Conservation (phyloP, 1,140 invertebrate species). For the Diachasmimorpha longicaudata region DNA sequence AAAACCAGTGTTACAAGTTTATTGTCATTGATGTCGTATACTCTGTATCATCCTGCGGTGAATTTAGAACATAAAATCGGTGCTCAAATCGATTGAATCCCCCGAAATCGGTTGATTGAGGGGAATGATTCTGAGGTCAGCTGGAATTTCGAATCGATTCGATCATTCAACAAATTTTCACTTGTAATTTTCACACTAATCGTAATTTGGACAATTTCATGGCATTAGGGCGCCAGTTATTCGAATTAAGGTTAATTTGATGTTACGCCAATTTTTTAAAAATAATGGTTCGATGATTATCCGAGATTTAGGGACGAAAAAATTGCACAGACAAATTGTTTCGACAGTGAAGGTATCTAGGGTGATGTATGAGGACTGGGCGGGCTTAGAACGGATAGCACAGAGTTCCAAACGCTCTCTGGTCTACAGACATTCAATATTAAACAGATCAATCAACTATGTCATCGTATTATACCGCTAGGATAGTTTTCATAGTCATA, state of each 20-base stretch:
- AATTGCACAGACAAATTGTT: background rate
- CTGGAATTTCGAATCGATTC: background rate
- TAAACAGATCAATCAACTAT: constrained; percentile 65
- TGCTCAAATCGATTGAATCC: background rate
- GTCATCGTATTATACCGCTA: constrained; percentile 61
- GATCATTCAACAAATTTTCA: background rate
- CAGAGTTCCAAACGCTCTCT: constrained; percentile 64
- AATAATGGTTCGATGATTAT: background rate
- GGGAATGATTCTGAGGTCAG: background rate
- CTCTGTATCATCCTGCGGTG: background rate
- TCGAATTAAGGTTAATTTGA: constrained; percentile 1
- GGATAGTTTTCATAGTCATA: constrained; percentile 60
- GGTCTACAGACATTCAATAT: constrained; percentile 64
- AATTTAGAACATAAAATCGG: constrained; percentile 8
- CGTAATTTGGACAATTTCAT: background rate
- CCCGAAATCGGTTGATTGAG: background rate
- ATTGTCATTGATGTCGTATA: constrained; percentile 13
- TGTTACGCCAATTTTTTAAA: background rate
- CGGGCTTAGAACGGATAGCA: constrained; percentile 54
- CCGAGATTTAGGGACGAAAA: background rate
- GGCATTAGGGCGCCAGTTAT: background rate
- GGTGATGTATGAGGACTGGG: constrained; percentile 30
- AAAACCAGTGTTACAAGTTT: constrained; percentile 26
- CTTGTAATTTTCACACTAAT: background rate
- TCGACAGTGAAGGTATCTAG: constrained; percentile 28